These are phyloP conservation scores for Lophius piscatorius DNA, from an alignment of 2,113 vertebrate species.

Conservation along the genomic window DNA sequence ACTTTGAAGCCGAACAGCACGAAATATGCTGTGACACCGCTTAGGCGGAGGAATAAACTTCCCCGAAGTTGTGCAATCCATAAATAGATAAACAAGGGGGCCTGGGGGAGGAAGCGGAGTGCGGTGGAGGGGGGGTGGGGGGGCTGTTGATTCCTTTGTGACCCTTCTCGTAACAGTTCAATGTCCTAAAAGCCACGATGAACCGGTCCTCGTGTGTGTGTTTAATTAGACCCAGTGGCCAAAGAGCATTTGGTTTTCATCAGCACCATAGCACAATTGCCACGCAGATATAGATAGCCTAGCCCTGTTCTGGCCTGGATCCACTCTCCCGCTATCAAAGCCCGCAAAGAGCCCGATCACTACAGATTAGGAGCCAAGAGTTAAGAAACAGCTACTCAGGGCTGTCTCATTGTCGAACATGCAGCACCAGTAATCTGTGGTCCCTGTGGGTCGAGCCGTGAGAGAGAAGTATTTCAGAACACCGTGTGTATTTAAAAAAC, in stretches of 20 bases:
- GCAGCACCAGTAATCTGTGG: slow-evolving; percentile 44
- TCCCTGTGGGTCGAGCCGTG: slow-evolving; percentile 40
- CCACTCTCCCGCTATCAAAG: slow-evolving; percentile 49
- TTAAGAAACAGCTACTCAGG: slow-evolving; percentile 58
- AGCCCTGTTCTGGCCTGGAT: slow-evolving; percentile 49
- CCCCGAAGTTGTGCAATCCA: slow-evolving; percentile 78
- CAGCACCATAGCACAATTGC: slow-evolving; percentile 67
- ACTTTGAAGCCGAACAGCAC: slow-evolving; percentile 77
- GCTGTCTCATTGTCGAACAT: slow-evolving; percentile 42
- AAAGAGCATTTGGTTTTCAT: slow-evolving; percentile 80
- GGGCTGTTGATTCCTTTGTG: slow-evolving; percentile 52
- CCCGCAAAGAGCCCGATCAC: slow-evolving; percentile 63
- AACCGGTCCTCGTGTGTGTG: slow-evolving; percentile 42
- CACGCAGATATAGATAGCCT: slow-evolving; percentile 51
- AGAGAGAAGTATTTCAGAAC: slow-evolving; percentile 54
- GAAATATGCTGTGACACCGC: slow-evolving; percentile 69
- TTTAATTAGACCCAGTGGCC: slow-evolving; percentile 77
- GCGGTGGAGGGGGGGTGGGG: too few relatives aligned
- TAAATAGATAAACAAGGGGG: slow-evolving; percentile 75
- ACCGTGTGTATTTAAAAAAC: slow-evolving; percentile 62
- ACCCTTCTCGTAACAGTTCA: slow-evolving; percentile 76
- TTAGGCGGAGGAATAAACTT: slow-evolving; percentile 59
- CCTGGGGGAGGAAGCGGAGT: slow-evolving; percentile 43
- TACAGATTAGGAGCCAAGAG: slow-evolving; percentile 67
- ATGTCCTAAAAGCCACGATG: slow-evolving; percentile 56